A percentile compares a stretch with the other conserved stretches of the same genome.
phyloP scores from a whole-genome alignment of 2,888 invertebrate genomes.

The Drosophila affinis region DNA sequence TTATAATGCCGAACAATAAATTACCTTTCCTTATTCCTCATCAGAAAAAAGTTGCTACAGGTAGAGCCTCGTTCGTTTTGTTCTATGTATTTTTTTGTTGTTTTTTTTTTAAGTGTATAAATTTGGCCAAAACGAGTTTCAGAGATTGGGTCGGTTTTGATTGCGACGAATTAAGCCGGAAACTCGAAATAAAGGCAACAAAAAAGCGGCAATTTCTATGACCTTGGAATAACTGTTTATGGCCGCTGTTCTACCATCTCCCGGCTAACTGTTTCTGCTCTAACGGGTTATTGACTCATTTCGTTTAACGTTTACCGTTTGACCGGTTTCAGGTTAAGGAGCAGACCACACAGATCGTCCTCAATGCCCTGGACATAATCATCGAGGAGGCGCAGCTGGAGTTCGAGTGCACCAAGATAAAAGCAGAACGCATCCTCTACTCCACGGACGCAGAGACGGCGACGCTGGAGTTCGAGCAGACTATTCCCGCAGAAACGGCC shows the following conservation, averaged over 20 bases:
- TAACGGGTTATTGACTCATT: conserved; percentile 28
- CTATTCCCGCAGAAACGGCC: conserved; percentile 86
- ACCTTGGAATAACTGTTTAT: conserved; percentile 71
- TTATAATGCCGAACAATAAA: neutral
- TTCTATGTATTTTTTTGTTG: neutral
- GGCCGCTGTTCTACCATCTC: conserved; percentile 8
- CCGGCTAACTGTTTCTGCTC: conserved; percentile 18
- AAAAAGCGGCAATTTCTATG: conserved; percentile 46
- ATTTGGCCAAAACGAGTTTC: conserved; percentile 63
- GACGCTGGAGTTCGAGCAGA: conserved; percentile 87
- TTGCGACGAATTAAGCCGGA: conserved; percentile 58
- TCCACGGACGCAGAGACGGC: conserved; percentile 88
- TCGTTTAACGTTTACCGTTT: conserved; percentile 2
- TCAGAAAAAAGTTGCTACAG: neutral
- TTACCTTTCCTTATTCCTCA: too few species aligned
- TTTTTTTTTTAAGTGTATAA: conserved; percentile 17
- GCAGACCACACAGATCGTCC: conserved; percentile 88
- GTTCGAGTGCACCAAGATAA: conserved; percentile 84
- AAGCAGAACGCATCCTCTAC: conserved; percentile 73
- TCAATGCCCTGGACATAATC: conserved; percentile 91
- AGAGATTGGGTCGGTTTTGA: conserved; percentile 13
- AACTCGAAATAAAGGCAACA: conserved; percentile 49
- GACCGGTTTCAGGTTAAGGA: conserved; percentile 86
- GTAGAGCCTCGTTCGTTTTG: neutral
- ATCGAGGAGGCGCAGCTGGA: conserved; percentile 87